phyloP scores from a whole-genome alignment of 2,113 vertebrate species.

The Diadophis punctatus region DNA sequence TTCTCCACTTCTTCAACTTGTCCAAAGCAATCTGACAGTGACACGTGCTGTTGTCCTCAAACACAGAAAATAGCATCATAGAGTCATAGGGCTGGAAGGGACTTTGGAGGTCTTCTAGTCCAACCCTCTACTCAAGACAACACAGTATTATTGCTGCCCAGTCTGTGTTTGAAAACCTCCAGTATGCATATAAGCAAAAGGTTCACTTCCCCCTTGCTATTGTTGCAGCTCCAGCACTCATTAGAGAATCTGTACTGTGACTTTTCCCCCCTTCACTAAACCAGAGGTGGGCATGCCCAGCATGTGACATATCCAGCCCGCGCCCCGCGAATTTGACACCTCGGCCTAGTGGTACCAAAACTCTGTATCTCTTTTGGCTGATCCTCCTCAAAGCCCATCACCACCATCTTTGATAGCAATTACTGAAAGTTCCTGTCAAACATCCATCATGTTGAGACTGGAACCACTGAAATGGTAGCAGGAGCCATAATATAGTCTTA shows the following conservation, averaged over 20 bases:
- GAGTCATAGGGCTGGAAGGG: no score
- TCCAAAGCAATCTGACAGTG: background rate
- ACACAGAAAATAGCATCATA: background rate
- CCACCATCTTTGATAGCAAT: background rate
- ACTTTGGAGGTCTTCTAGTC: no score
- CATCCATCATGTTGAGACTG: background rate
- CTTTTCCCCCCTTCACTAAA: no score
- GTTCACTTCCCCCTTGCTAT: background rate
- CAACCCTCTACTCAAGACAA: no score
- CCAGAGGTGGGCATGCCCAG: no score
- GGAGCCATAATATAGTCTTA: background rate
- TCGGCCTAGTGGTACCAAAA: background rate
- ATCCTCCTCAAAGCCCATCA: background rate
- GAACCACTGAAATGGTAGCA: background rate
- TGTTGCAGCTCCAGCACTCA: background rate
- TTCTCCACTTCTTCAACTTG: background rate
- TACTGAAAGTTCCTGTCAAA: no score
- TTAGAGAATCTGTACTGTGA: background rate
- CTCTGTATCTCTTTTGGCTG: background rate
- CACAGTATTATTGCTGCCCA: background rate
- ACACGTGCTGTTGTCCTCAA: background rate
- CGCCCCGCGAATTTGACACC: no score
- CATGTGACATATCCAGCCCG: no score
- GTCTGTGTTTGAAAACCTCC: background rate
- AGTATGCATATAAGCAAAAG: background rate